These are phyloP conservation scores for Stercorarius parasiticus DNA, from an alignment of 2,113 vertebrate species.

Conservation along the genomic window DNA sequence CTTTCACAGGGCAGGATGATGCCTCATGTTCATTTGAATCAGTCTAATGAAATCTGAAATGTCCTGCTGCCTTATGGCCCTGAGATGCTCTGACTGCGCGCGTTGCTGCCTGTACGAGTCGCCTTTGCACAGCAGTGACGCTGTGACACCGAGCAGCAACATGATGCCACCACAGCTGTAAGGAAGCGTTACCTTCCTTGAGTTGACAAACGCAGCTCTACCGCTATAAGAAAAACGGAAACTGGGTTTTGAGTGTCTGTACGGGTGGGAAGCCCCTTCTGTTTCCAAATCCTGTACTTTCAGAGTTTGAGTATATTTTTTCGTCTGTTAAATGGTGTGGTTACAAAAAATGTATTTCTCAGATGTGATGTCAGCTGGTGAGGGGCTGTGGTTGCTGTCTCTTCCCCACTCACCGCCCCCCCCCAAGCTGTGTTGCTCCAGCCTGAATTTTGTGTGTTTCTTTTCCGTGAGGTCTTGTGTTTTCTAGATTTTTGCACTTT, in stretches of 20 bases:
- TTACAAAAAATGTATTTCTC: background rate
- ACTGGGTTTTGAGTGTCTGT: background rate
- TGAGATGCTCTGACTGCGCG: background rate
- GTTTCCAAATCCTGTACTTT: background rate
- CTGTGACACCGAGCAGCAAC: background rate
- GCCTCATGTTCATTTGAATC: background rate
- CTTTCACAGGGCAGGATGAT: background rate
- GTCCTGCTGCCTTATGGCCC: background rate
- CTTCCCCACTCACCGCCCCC: rapidly evolving
- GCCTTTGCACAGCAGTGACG: rapidly evolving
- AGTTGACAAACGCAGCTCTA: background rate
- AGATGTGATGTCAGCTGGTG: background rate
- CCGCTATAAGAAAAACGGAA: background rate
- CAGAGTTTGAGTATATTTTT: background rate
- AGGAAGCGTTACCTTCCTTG: background rate
- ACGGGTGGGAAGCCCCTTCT: background rate
- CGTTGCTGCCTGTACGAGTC: rapidly evolving
- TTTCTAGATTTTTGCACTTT: background rate
- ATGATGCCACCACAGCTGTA: background rate
- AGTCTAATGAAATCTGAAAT: background rate
- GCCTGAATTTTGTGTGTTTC: background rate
- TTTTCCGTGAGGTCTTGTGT: background rate
- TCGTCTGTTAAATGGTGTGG: background rate
- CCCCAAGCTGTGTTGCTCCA: rapidly evolving
- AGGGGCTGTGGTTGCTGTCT: background rate